Evolutionary conservation across 1,140 invertebrate genomes (phyloP).

Genomic region (Neodiprion fabricii): DNA sequence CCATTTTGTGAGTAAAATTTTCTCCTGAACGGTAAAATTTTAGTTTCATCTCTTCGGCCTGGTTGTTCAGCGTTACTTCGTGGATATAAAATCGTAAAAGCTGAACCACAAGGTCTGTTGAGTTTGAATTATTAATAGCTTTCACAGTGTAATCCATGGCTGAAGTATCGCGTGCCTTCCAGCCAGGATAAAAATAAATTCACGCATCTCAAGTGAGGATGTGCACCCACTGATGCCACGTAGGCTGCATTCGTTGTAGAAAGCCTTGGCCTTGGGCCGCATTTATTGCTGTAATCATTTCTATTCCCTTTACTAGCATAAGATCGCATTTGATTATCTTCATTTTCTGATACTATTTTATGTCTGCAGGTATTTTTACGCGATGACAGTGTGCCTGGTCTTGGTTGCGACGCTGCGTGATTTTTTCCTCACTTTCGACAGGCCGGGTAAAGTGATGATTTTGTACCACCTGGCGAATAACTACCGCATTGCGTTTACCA

Average conservation of each 20-base stretch:
- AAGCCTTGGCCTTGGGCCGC: conserved; percentile 8
- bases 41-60: not conserved
- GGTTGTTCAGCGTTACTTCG: no score
- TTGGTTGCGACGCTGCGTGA: conserved; percentile 53
- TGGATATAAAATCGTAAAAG: no score
- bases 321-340: not conserved
- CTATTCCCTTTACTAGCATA: not conserved
- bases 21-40: conserved; percentile 23
- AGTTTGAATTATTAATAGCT: not conserved
- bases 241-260: not conserved
- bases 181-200: not conserved
- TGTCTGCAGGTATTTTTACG: conserved; percentile 54
- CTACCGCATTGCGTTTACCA: not conserved
- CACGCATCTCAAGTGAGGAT: not conserved
- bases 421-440: conserved; percentile 42
- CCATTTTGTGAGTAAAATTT: conserved; percentile 49
- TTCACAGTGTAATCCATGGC: not conserved
- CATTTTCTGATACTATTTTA: not conserved
- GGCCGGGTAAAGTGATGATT: conserved; percentile 44
- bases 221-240: not conserved
- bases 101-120: not conserved
- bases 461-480: conserved; percentile 15
- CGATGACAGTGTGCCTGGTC: conserved; percentile 51
- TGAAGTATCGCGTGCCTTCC: not conserved
- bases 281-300: not conserved